phyloP scores from a whole-genome alignment of 1,140 invertebrate genomes.

The Amyelois transitella region DNA sequence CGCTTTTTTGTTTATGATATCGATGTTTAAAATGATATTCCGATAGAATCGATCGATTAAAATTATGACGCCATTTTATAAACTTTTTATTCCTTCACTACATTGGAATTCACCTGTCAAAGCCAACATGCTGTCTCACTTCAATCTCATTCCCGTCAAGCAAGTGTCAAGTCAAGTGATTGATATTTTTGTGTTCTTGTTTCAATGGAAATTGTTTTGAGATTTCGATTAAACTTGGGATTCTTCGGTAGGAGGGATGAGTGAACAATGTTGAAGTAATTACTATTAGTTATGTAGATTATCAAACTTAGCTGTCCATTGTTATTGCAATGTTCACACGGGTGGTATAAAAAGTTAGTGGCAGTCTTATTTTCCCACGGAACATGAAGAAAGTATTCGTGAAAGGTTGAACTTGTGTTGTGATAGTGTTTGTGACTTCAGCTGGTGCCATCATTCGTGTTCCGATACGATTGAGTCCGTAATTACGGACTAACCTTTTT shows the following conservation, averaged over 20 bases:
- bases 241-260: slow-evolving; percentile 35
- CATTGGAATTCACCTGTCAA: slow-evolving; percentile 40
- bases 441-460: slow-evolving; percentile 9
- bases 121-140: slow-evolving; percentile 14
- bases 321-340: slow-evolving; percentile 43
- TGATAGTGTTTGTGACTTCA: slow-evolving; percentile 14
- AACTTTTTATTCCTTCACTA: slow-evolving; percentile 14
- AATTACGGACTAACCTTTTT: background rate
- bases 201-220: slow-evolving; percentile 18
- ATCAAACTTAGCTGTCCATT: slow-evolving; percentile 57
- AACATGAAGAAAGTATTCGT: slow-evolving; percentile 51
- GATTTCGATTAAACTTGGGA: slow-evolving; percentile 36
- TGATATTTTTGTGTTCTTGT: background rate
- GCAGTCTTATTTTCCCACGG: slow-evolving; percentile 44
- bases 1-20: too few species aligned
- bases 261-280: slow-evolving; percentile 19
- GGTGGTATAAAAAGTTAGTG: slow-evolving; percentile 48
- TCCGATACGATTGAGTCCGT: background rate
- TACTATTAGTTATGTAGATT: slow-evolving; percentile 60
- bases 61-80: background rate
- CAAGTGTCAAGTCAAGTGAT: background rate
- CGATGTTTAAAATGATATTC: background rate
- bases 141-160: too few species aligned
- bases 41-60: background rate
- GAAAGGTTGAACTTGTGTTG: slow-evolving; percentile 19